These are phyloP conservation scores for Syngnathus rostellatus DNA, from an alignment of 2,797 vertebrate species.

Conservation along the genomic window DNA sequence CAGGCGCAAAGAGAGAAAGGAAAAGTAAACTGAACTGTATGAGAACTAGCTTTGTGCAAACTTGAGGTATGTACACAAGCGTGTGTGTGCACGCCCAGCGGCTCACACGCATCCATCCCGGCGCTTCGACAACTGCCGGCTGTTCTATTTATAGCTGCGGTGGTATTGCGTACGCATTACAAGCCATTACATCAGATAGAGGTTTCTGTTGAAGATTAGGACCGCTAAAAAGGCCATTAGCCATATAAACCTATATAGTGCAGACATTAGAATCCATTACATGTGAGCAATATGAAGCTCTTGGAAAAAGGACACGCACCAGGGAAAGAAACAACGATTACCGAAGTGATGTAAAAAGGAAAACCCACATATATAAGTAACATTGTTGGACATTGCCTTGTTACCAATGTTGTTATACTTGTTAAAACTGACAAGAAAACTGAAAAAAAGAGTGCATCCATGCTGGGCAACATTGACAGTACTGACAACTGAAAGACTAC, in stretches of 20 bases:
- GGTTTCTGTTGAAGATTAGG: slow-evolving; percentile 39
- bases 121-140: slow-evolving; percentile 24
- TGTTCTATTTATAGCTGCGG: slow-evolving; percentile 50
- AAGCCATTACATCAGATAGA: slow-evolving; percentile 58
- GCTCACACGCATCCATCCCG: slow-evolving; percentile 30
- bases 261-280: slow-evolving; percentile 27
- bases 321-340: not conserved
- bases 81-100: slow-evolving; percentile 37
- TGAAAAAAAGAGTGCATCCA: not conserved
- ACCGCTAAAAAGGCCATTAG: slow-evolving; percentile 33
- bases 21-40: slow-evolving; percentile 26
- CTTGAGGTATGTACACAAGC: slow-evolving; percentile 31
- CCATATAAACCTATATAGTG: slow-evolving; percentile 16
- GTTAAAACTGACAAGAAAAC: too few species aligned
- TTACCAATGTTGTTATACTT: too few species aligned
- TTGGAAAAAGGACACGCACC: slow-evolving; percentile 14
- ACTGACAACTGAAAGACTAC: not conserved
- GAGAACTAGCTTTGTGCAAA: slow-evolving; percentile 36
- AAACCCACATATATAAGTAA: not conserved
- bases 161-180: slow-evolving; percentile 49
- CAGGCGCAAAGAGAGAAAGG: slow-evolving; percentile 28
- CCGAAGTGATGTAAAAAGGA: not conserved
- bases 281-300: slow-evolving; percentile 14
- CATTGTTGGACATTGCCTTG: too few species aligned
- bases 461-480: not conserved